phyloP scores from a whole-genome alignment of 2,888 invertebrate species.

The Machimus rusticus region DNA sequence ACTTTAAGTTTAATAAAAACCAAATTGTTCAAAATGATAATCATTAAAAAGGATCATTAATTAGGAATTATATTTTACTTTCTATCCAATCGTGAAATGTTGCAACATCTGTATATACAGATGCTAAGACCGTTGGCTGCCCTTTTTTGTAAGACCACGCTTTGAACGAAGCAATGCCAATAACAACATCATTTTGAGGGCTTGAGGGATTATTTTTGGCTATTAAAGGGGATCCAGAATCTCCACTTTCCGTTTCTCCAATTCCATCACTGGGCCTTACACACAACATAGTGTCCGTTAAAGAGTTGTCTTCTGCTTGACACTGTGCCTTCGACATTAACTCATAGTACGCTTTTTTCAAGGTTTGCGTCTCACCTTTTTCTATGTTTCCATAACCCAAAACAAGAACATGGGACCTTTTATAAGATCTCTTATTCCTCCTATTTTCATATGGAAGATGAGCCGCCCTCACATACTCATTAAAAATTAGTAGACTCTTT shows the following conservation, averaged over 20 bases:
- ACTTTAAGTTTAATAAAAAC: too few species aligned
- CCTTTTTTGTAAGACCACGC: neutral
- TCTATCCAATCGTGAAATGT: neutral
- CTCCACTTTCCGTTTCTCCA: neutral
- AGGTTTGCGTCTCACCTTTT: neutral
- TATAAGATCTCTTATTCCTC: neutral
- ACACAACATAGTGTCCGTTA: neutral
- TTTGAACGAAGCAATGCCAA: neutral
- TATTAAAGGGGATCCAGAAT: neutral
- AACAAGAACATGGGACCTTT: neutral
- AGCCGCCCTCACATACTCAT: neutral
- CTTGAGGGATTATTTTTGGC: neutral
- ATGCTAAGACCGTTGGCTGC: neutral
- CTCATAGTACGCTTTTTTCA: neutral
- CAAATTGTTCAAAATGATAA: too few species aligned
- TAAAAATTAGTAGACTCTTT: neutral
- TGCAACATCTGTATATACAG: neutral
- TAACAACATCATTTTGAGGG: neutral
- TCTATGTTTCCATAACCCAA: neutral
- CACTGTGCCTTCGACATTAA: neutral
- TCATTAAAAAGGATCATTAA: too few species aligned
- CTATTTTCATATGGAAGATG: neutral
- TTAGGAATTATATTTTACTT: neutral
- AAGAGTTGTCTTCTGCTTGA: neutral
- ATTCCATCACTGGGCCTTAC: neutral